Percentiles rank a stretch among this genome's conserved stretches.
Conservation (phyloP, 2,113 vertebrate genomes). For the Etheostoma cragini region DNA sequence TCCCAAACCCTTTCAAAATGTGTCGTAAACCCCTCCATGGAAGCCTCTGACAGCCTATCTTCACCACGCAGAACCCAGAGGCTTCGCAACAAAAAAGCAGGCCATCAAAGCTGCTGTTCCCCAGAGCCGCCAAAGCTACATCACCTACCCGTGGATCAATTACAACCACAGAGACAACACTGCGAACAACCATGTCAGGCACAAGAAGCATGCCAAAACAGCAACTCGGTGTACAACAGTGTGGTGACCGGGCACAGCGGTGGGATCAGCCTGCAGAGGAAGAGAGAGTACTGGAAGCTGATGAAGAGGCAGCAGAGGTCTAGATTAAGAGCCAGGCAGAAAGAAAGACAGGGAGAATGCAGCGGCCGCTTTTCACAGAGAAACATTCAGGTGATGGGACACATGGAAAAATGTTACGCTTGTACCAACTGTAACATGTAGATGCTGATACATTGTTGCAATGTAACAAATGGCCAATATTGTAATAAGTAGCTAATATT, state of each 20-base stretch:
- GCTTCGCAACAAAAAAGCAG: slow-evolving; percentile 17
- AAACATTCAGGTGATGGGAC: slow-evolving; percentile 61
- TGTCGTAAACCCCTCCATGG: slow-evolving; percentile 6
- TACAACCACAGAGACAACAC: background rate
- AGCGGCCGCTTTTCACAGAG: slow-evolving; percentile 10
- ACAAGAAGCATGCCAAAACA: background rate
- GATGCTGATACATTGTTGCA: background rate
- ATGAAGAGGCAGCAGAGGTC: slow-evolving; percentile 85
- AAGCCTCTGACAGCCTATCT: background rate
- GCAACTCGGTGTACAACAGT: background rate
- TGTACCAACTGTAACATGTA: background rate
- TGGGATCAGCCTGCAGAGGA: slow-evolving; percentile 73
- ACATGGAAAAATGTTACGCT: background rate
- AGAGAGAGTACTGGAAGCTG: slow-evolving; percentile 85
- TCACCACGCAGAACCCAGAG: slow-evolving; percentile 46
- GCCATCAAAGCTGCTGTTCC: slow-evolving; percentile 42
- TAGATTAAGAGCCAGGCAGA: slow-evolving; percentile 69
- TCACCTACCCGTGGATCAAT: slow-evolving; percentile 20
- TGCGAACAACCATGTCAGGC: background rate
- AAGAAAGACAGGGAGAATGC: slow-evolving; percentile 29
- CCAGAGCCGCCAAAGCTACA: slow-evolving; percentile 53
- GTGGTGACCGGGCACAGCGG: background rate
- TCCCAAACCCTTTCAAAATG: slow-evolving; percentile 29
- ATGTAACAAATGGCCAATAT: background rate
- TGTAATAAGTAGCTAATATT: background rate